Base-by-base conservation (phyloP, 2,797 vertebrate genomes). In the Neosilurus hyrtlii region DNA sequence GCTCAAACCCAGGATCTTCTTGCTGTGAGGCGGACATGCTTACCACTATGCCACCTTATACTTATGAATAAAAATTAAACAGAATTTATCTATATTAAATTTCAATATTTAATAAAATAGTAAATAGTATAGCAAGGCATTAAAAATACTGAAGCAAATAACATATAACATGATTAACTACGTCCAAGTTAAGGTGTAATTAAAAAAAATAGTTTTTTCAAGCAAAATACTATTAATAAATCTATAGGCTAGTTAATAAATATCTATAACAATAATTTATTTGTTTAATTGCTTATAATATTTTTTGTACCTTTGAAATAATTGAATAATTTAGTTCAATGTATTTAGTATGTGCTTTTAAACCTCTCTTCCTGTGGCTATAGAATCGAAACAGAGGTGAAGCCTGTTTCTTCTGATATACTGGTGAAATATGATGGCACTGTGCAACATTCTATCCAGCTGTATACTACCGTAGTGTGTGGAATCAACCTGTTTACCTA, bases 401-500 rank as follows among this genome's bases (percentile, higher is more conserved):
- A 71, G 71, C 89, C 91, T 6, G 9, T 66, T 57, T 91, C 90
- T 18, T 22, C 1, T 0, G 92, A 94, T 22, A 85, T 94, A 81
- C 72, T 93, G 80, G 90, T 89, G 15, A 57, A 10, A 82, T 87
- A 76, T 26, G 88, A 94, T 0, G 93, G 94, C 26, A 90, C 82
- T 0, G 14, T 94, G 54, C 3, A 0, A 4, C 92, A 95, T 86
- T 2, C 0, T 0, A 81, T 93, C 51, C 74, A 87, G 56, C 76
- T 94, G 24, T 88, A 80, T 5, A 89, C 91, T 1, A 86, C 86
- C 18, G 89, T 95, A 24, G 85, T 89, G 89, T 95, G 94, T 82
- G 91, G 91, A n/a, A 84, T 95, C 86, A 94, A 94, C 86, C 85
- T 95, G 24, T 94, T 94, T 86, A 93, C 87, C 82, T 94, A 94